Evolutionary conservation across 2,797 vertebrate species (phyloP), one percentile per base, ranked within the genome.

Genomic region (Rhinatrema bivittatum): DNA sequence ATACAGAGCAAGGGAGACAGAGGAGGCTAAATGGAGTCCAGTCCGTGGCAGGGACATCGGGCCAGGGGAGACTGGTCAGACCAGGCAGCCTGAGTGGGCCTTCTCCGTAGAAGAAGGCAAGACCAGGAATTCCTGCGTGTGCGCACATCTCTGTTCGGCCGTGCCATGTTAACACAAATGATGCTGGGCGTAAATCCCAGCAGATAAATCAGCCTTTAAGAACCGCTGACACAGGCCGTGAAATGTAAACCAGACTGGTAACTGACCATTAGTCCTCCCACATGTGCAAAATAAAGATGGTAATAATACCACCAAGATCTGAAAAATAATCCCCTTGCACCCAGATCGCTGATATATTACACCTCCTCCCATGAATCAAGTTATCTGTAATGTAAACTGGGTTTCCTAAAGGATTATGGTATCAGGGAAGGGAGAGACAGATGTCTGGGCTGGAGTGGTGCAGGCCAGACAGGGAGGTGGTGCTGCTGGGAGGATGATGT

Each of bases 211-310:
- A n/a, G n/a, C n/a, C n/a, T n/a, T n/a, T n/a, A n/a, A n/a, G n/a
- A n/a, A n/a, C n/a, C n/a, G n/a, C n/a, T n/a, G n/a, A n/a, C n/a
- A n/a, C n/a, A n/a, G n/a, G n/a, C n/a, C n/a, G 14, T 15, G 58
- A 70, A 76, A 80, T 72, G 68, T 70, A 83, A 82, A 76, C 69
- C 60, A 65, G 72, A 50, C 47, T 25, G 62, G 67, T 53, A 56
- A 65, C 68, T 73, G 66, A 62, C 74, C 61, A 67, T 70, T 36
- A 70, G 49, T 44, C 46, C 43, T 65, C 56, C 60, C 50, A 33
- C 47, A 39, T 41, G 37, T 49, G 53, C 67, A 58, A 60, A 65
- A 58, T 42, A 28, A 47, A 50, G 45, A 56, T 39, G 60, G 53
- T 56, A 40, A 5, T 59, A 58, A 50, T 53, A 65, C 62, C 58